Conservation (phyloP, 2,888 invertebrate genomes). For the Temnothorax rugatulus region DNA sequence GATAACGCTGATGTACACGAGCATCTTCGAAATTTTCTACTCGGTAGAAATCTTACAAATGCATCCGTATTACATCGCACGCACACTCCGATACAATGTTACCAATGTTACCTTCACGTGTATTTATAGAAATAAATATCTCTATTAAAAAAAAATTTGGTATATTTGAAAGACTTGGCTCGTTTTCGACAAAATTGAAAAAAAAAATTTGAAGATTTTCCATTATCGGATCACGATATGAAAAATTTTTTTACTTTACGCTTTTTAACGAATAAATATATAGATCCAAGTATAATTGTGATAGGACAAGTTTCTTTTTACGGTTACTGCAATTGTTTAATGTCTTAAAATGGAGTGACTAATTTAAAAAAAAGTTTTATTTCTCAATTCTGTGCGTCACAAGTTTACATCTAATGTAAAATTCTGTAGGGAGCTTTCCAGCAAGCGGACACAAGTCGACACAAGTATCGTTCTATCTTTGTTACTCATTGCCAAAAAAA, state of each 20-base stretch:
- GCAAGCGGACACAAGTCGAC: no score
- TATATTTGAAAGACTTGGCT: not conserved
- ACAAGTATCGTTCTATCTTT: no score
- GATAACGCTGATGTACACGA: slow-evolving; percentile 44
- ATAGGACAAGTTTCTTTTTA: not conserved
- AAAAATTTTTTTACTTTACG: slow-evolving; percentile 15
- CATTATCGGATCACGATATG: slow-evolving; percentile 2
- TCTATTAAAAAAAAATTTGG: slow-evolving; percentile 8
- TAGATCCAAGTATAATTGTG: not conserved
- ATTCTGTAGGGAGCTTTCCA: not conserved
- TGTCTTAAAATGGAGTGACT: slow-evolving; percentile 71
- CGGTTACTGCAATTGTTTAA: slow-evolving; percentile 25
- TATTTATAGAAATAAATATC: slow-evolving; percentile 16
- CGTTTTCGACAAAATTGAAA: not conserved
- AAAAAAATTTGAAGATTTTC: slow-evolving; percentile 6
- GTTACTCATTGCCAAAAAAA: no score
- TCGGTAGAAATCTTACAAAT: slow-evolving; percentile 59
- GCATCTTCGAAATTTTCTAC: slow-evolving; percentile 61
- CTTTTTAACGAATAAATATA: slow-evolving; percentile 18
- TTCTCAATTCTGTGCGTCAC: not conserved
- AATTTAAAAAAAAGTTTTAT: slow-evolving; percentile 38
- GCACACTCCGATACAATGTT: slow-evolving; percentile 49
- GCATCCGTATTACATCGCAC: slow-evolving; percentile 58
- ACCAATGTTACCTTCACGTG: not conserved
- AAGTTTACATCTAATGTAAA: slow-evolving; percentile 36